These are phyloP conservation scores for Thryonomys swinderianus DNA, from an alignment of 2,113 vertebrate genomes.

Conservation along the genomic window DNA sequence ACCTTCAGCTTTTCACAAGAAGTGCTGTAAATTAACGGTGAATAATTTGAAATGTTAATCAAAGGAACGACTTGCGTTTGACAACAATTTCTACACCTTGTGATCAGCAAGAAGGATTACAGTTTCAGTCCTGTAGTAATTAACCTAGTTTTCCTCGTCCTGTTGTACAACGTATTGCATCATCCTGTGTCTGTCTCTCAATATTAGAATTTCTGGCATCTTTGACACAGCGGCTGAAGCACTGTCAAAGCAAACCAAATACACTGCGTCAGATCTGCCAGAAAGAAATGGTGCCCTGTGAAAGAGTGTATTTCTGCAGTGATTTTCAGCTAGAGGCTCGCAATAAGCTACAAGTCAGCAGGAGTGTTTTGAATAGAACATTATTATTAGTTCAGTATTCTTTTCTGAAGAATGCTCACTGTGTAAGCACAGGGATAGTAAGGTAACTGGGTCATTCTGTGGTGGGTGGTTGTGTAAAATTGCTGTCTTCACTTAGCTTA, in stretches of 20 bases:
- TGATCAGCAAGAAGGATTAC: not conserved
- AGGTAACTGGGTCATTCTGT: not conserved
- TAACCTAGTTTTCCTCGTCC: not conserved
- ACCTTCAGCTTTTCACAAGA: conserved; percentile 27
- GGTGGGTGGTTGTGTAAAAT: not conserved
- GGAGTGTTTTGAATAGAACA: not conserved
- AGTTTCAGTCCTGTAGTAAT: not conserved
- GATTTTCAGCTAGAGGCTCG: not conserved
- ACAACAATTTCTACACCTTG: not conserved
- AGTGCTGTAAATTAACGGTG: conserved; percentile 4
- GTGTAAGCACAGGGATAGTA: not conserved
- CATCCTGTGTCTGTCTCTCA: not conserved
- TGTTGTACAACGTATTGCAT: not conserved
- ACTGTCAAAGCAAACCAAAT: conserved; percentile 3
- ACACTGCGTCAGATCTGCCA: not conserved
- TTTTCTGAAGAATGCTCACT: conserved; percentile 8
- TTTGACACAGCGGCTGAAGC: conserved; percentile 10
- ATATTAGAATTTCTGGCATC: not conserved
- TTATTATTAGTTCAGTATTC: conserved; percentile 7
- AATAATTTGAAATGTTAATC: conserved; percentile 59
- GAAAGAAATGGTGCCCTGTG: not conserved
- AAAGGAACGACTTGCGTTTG: not conserved
- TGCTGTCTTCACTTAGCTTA: not conserved
- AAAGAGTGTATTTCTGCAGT: not conserved
- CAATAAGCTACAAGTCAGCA: not conserved